A percentile compares a stretch with the other conserved stretches of the same genome.
Evolutionary conservation across 2,888 invertebrate species (phyloP).

Genomic region (Halocaridina rubra): DNA sequence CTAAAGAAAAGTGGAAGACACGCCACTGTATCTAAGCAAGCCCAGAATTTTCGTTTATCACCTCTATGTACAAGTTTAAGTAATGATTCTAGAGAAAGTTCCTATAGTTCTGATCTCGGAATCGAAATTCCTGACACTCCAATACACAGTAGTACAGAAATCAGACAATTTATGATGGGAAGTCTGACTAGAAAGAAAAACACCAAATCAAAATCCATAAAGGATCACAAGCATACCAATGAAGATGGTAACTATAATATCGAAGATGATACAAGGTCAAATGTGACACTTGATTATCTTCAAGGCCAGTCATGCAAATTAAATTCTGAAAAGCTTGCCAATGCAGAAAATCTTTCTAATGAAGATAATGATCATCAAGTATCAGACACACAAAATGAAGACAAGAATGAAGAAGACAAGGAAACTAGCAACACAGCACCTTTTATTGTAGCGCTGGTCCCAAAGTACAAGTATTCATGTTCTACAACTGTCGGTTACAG

Average conservation of each 20-base stretch:
- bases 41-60: neutral
- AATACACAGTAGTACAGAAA: neutral
- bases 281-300: too few species aligned
- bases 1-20: neutral
- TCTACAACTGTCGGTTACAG: neutral
- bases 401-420: too few species aligned
- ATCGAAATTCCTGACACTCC: neutral
- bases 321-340: too few species aligned
- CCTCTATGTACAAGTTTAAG: neutral
- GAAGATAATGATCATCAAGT: too few species aligned
- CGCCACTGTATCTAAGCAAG: neutral
- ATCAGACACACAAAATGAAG: too few species aligned
- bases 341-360: too few species aligned
- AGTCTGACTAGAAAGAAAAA: constrained; percentile 17
- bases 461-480: neutral
- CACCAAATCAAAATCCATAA: neutral
- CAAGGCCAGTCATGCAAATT: too few species aligned
- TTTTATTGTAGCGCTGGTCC: neutral
- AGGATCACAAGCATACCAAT: neutral
- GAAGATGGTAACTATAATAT: too few species aligned
- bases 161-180: constrained; percentile 2
- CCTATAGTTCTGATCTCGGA: neutral
- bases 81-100: neutral
- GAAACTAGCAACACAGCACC: neutral
- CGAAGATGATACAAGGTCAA: too few species aligned